Base-by-base conservation (phyloP, 2,888 invertebrate species). In the Palloptera scutellata region DNA sequence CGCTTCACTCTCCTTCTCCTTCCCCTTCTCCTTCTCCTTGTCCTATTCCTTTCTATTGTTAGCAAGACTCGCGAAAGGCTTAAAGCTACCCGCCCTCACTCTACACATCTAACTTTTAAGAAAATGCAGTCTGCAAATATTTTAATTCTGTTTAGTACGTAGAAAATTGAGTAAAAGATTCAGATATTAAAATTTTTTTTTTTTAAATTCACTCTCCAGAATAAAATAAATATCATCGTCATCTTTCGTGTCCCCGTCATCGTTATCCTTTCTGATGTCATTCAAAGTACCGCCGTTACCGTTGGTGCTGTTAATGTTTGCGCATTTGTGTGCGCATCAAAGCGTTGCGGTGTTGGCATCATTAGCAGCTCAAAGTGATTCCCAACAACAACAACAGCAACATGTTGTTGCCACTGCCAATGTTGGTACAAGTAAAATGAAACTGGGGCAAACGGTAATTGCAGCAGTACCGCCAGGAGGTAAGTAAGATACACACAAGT, bases 371-470 rank as follows among this genome's bases (percentile, higher is more conserved):
- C n/a, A 58, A 30, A 30, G 30, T 6, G 30, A 30, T 30, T 30
- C 30, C 8, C 48, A 15, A 64, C 40, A 19, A 41, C 58, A 43
- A 40, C 52, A 42, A 12, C 17, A 15, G 19, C 40, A 53, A n/a
- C 1, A 64, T 15, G 45, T 20, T 30, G 8, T 19, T 30, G 63
- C 63, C 17, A 55, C 43, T 55, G 54, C 12, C 17, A 30, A 30
- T 30, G 30, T 30, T 30, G 13, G 11, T 43, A 48, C 12, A 6
- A 15, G 11, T 48, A 15, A 1, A 13, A 13, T n/a, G 40, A 8
- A 17, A 51, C 64, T 52, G 42, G 64, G 64, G 30, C 64, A 64
- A 43, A 42, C 58, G 10, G 64, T 64, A 52, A 64, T 64, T 59
- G 59, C 57, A 52, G 41, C 42, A 52, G 58, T 64, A 17, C 58